A percentile compares a stretch with the other conserved stretches of the same genome.
phyloP scores from a whole-genome alignment of 2,113 vertebrate genomes.

The Orientallactaga bullata region DNA sequence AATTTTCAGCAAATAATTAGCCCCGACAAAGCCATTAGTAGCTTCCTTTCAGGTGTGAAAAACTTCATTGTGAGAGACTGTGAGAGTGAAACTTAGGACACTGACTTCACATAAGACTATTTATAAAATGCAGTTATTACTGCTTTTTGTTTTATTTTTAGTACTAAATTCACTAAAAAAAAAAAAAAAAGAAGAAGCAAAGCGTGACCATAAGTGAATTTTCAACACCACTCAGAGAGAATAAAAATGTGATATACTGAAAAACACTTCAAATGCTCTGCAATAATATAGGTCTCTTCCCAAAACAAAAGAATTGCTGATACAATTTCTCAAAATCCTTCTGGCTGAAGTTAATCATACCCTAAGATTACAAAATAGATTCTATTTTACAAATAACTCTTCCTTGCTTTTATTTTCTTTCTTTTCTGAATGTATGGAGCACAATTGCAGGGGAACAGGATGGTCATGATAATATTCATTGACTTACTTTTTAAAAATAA shows the following conservation, averaged over 20 bases:
- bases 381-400: neutral
- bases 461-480: slow-evolving; percentile 41
- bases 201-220: neutral
- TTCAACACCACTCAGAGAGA: neutral
- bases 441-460: neutral
- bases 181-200: neutral
- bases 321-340: slow-evolving; percentile 33
- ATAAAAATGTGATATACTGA: slow-evolving; percentile 41
- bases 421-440: slow-evolving; percentile 25
- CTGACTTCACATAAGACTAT: neutral
- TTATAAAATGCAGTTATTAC: neutral
- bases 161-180: slow-evolving; percentile 21
- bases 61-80: neutral
- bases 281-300: slow-evolving; percentile 18
- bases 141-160: slow-evolving; percentile 65
- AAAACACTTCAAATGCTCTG: neutral
- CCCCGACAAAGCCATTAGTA: slow-evolving; percentile 82
- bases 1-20: slow-evolving; percentile 87
- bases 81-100: neutral
- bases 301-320: neutral
- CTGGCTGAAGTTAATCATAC: neutral
- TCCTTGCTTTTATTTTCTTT: slow-evolving; percentile 40
- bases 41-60: slow-evolving; percentile 15
- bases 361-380: neutral
- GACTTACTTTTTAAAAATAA: slow-evolving; percentile 59